Evolutionary conservation across 2,888 invertebrate species (phyloP).

Genomic region (Ophion ventricosus): DNA sequence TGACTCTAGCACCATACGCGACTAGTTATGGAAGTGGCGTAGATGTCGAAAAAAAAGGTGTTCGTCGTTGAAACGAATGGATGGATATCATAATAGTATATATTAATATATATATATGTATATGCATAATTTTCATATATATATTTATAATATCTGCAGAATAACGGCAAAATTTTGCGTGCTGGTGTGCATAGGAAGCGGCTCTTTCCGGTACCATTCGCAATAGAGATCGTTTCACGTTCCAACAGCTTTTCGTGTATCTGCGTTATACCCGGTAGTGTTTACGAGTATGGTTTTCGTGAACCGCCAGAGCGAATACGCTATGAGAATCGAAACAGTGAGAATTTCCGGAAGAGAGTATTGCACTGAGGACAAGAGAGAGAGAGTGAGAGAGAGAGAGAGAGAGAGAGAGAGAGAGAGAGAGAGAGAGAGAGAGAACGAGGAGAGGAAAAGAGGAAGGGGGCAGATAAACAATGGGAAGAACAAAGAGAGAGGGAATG

Average conservation of each 20-base stretch:
- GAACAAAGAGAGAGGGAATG: not conserved
- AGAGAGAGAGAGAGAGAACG: not conserved
- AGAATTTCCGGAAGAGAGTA: conserved; percentile 44
- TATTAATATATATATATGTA: not conserved
- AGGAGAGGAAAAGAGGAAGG: not conserved
- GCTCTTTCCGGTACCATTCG: conserved; percentile 47
- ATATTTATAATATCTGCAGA: not conserved
- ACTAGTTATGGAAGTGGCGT: conserved; percentile 24
- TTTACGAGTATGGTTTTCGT: not conserved
- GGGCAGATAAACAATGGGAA: not conserved
- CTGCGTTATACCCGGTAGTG: conserved; percentile 1
- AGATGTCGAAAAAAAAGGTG: conserved; percentile 45
- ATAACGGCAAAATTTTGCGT: conserved; percentile 42
- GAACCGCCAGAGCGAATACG: conserved; percentile 8
- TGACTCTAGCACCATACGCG: conserved; percentile 53
- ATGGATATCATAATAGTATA: conserved; percentile 5
- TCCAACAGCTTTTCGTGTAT: conserved; percentile 35
- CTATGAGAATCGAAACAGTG: conserved; percentile 45
- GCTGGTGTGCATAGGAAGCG: conserved; percentile 42
- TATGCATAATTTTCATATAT: not conserved
- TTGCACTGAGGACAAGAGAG: not conserved
- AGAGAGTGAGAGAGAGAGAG: not conserved
- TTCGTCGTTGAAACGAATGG: conserved; percentile 23
- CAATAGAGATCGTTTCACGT: conserved; percentile 56
- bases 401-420: not conserved